phyloP scores from a whole-genome alignment of 2,888 invertebrate species.

The Eudasyphora cyanicolor region DNA sequence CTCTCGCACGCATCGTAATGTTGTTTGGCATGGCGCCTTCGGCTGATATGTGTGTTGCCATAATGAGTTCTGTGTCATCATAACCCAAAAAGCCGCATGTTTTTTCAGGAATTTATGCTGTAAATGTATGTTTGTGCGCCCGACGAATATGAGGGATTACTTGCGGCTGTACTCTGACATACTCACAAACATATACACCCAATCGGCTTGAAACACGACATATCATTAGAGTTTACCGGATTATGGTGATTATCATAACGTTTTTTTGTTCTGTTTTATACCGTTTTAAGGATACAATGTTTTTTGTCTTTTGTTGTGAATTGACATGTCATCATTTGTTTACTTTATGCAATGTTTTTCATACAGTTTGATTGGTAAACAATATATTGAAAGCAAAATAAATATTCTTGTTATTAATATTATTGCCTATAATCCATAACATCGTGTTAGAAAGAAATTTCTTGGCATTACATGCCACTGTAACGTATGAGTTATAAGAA shows the following conservation, averaged over 20 bases:
- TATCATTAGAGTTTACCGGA: constrained; percentile 53
- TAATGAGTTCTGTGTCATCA: constrained; percentile 47
- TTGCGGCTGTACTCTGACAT: not conserved
- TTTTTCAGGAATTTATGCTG: not conserved
- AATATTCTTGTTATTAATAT: not conserved
- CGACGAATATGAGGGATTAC: constrained; percentile 10
- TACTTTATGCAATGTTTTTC: not conserved
- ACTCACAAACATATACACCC: not conserved
- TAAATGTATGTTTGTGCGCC: not conserved
- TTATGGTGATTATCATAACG: constrained; percentile 27
- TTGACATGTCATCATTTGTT: constrained; percentile 22
- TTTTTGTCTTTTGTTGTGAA: constrained; percentile 8
- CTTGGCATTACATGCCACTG: not conserved
- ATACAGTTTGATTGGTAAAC: constrained; percentile 25
- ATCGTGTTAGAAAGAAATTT: not conserved
- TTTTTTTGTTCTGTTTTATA: not conserved
- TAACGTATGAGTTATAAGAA: not conserved
- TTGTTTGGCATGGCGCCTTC: constrained; percentile 32
- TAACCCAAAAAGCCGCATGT: not conserved
- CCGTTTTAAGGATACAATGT: not conserved
- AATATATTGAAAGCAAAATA: constrained; percentile 8
- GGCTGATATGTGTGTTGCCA: constrained; percentile 50
- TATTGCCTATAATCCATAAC: not conserved
- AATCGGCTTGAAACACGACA: constrained; percentile 28
- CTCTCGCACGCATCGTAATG: constrained; percentile 12